These are phyloP conservation scores for Dipus sagitta DNA, from an alignment of 2,797 vertebrate genomes.

Conservation along the genomic window DNA sequence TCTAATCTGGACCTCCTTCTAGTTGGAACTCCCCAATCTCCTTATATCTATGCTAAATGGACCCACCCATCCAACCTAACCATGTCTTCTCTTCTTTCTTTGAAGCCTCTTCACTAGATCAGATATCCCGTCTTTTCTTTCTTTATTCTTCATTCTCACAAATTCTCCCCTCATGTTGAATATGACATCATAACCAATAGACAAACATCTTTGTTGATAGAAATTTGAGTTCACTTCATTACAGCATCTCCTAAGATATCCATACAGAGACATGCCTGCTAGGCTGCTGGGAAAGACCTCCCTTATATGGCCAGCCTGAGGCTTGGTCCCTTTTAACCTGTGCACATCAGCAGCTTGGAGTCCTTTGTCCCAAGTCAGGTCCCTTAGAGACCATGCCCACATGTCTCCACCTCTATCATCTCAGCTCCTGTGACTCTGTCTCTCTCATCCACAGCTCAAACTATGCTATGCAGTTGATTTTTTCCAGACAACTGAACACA, in stretches of 20 bases:
- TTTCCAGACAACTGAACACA: conserved; percentile 16
- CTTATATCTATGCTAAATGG: not conserved
- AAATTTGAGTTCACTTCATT: conserved; percentile 62
- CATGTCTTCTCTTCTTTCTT: not conserved
- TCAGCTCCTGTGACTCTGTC: not conserved
- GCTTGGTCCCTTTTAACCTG: not conserved
- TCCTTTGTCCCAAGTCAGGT: not conserved
- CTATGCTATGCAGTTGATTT: not conserved
- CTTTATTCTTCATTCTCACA: not conserved
- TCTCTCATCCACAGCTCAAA: not conserved
- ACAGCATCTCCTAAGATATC: conserved; percentile 38
- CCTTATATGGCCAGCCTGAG: not conserved
- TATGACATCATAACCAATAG: not conserved
- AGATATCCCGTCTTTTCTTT: not conserved
- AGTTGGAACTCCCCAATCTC: not conserved
- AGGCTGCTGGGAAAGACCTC: not conserved
- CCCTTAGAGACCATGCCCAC: not conserved
- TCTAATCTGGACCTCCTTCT: not conserved
- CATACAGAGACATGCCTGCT: not conserved
- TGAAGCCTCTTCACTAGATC: not conserved
- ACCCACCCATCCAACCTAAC: not conserved
- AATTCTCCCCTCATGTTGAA: not conserved
- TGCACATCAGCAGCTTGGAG: not conserved
- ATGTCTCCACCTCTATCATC: not conserved
- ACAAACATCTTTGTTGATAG: conserved; percentile 13